These are phyloP conservation scores for Heteropelma amictum DNA, from an alignment of 2,888 invertebrate genomes.

Conservation along the genomic window DNA sequence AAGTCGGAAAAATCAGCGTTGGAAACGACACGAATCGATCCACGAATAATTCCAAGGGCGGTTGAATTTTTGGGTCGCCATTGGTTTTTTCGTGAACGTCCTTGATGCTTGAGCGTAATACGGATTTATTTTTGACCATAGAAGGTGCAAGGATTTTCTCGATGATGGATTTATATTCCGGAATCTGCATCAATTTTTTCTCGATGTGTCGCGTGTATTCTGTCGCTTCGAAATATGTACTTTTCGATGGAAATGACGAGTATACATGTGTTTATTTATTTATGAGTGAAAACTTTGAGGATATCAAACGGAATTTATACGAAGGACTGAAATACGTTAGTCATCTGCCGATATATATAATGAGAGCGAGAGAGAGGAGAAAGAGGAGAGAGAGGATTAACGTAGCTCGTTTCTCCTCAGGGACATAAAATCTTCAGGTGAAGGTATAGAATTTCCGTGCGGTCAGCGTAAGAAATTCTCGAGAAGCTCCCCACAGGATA, in stretches of 20 bases:
- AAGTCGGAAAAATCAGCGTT: no score
- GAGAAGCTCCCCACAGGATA: not conserved
- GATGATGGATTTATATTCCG: not conserved
- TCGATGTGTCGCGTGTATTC: conserved; percentile 10
- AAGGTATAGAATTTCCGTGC: conserved; percentile 36
- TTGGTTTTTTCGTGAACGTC: no score
- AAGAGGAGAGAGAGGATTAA: conserved; percentile 25
- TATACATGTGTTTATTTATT: not conserved
- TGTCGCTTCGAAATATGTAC: not conserved
- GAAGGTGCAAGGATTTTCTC: conserved; percentile 13
- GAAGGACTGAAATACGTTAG: conserved; percentile 9
- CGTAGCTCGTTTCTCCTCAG: conserved; percentile 24
- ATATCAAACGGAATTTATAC: conserved; percentile 34
- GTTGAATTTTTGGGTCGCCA: no score
- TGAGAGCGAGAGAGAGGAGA: not conserved
- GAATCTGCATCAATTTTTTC: not conserved
- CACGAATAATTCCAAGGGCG: no score
- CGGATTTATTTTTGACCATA: no score
- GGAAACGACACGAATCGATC: no score
- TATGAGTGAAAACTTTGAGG: conserved; percentile 5
- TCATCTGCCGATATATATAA: not conserved
- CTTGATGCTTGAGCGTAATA: no score
- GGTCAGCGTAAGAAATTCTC: conserved; percentile 4
- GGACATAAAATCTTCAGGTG: conserved; percentile 3
- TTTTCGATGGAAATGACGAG: not conserved